Evolutionary conservation across 1,140 invertebrate genomes (phyloP), one percentile per base, ranked within the genome.

Genomic region (Apis cerana): DNA sequence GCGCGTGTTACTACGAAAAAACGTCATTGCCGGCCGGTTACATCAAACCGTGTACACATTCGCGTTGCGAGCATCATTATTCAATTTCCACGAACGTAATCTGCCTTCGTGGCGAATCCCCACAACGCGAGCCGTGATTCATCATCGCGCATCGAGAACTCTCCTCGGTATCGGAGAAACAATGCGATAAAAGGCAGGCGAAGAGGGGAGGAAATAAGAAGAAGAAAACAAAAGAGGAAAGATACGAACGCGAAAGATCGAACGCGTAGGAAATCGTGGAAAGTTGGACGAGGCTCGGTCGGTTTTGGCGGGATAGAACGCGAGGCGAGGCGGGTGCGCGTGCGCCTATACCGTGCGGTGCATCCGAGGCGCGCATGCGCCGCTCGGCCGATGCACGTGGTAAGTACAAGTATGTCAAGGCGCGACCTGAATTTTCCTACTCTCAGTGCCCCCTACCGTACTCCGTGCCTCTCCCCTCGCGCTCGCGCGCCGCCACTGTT

Each of bases 371-470:
- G 88, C 92, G 92, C 91, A 92, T 92, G 92, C 91, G 91, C 90
- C 79, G 88, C 79, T 84, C 82, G 88, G 80, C 87, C 89, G 91
- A 93, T 94, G 93, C 93, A 94, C 93, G 93, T 94, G 93, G 93
- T 94, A 92, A 93, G 92, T 92, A 91, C 92, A 94, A 94, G 93
- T 94, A 90, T 94, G 93, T 94, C 93, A 94, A 94, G 93, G 93
- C 93, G 93, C 93, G 93, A 94, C 93, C 93, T 94, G 93, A 94
- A 94, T 94, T 94, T 94, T 94, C 93, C 93, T 93, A 92, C 91
- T 93, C 93, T 92, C 88, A 75, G 70, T 87, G 69, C 88, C 88
- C 87, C 78, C 83, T 77, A 67, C 83, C 85, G 59, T 82, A 76
- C 75, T 59, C 52, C 64, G 48, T 23, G 54, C 59, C 61, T 72